A percentile compares a stretch with the other conserved stretches of the same genome.
These are phyloP conservation scores for Andrena flavipes DNA, from an alignment of 2,888 invertebrate species.

Conservation along the genomic window DNA sequence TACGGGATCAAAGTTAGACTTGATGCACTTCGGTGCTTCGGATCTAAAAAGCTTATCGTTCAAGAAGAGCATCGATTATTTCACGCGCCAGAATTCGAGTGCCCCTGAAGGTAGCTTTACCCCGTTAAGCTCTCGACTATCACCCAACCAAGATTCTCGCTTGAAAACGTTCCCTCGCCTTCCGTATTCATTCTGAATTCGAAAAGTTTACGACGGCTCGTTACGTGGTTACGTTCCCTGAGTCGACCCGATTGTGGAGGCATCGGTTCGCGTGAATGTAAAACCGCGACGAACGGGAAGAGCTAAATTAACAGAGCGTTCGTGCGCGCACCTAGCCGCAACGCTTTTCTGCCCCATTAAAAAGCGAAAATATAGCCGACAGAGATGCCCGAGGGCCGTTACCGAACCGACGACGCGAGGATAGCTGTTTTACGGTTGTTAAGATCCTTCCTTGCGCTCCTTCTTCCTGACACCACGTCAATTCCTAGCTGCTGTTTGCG, in stretches of 20 bases:
- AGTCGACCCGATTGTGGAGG: constrained; percentile 10
- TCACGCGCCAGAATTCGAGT: too few species aligned
- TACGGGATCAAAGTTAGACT: too few species aligned
- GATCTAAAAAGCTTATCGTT: too few species aligned
- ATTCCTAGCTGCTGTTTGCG: not conserved
- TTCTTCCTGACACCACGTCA: not conserved
- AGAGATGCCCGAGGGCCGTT: constrained; percentile 1
- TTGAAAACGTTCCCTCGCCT: too few species aligned
- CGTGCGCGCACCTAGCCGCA: constrained; percentile 10
- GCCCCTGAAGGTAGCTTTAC: too few species aligned
- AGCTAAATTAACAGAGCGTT: not conserved
- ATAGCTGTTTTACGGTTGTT: constrained; percentile 46
- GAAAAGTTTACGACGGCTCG: constrained; percentile 29
- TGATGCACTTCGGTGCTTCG: too few species aligned
- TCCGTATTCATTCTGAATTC: constrained; percentile 1
- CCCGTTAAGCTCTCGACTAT: too few species aligned
- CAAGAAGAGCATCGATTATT: too few species aligned
- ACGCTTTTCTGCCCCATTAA: constrained; percentile 39
- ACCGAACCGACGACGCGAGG: constrained; percentile 23
- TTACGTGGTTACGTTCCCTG: constrained; percentile 9
- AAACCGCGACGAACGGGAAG: not conserved
- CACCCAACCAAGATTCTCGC: too few species aligned
- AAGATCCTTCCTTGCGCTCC: constrained; percentile 2
- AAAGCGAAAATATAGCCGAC: constrained; percentile 17
- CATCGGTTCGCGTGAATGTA: constrained; percentile 14